A percentile compares a stretch with the other conserved stretches of the same genome.
Evolutionary conservation across 2,888 invertebrate species (phyloP).

Genomic region (Agonopterix arenella): DNA sequence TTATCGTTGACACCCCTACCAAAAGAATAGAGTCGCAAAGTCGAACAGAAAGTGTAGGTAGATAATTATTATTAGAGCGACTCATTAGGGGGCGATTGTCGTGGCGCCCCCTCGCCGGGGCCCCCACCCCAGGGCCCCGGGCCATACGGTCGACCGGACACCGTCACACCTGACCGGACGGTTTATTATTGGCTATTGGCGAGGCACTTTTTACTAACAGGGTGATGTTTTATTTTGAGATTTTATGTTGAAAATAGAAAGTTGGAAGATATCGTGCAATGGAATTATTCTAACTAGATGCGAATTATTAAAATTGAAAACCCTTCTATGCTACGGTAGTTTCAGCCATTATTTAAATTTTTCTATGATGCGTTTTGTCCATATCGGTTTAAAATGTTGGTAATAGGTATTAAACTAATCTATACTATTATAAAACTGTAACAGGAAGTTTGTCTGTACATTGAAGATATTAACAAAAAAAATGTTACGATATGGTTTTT

Average conservation of each 20-base stretch:
- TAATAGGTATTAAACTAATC: too few species aligned
- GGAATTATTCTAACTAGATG: too few species aligned
- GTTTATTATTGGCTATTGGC: slow-evolving; percentile 55
- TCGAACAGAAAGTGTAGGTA: slow-evolving; percentile 69
- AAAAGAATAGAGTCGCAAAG: slow-evolving; percentile 39
- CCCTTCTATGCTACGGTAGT: too few species aligned
- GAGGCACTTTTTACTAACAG: slow-evolving; percentile 45
- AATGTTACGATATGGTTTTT: too few species aligned
- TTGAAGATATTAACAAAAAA: too few species aligned
- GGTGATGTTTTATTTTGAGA: slow-evolving; percentile 18
- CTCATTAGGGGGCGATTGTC: slow-evolving; percentile 74
- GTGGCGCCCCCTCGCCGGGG: slow-evolving; percentile 19
- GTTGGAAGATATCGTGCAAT: background rate
- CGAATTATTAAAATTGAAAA: too few species aligned
- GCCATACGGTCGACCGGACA: slow-evolving; percentile 27
- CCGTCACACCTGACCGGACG: slow-evolving; percentile 56
- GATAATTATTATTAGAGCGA: slow-evolving; percentile 72
- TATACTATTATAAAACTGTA: too few species aligned
- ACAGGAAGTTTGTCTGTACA: too few species aligned
- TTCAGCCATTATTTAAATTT: too few species aligned
- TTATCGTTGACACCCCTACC: slow-evolving; percentile 40
- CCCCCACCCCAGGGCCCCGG: slow-evolving; percentile 14
- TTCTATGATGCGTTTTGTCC: too few species aligned
- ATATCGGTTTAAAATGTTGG: too few species aligned
- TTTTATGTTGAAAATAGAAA: background rate